These are phyloP conservation scores for Rhipidura dahli DNA, from an alignment of 2,113 vertebrate genomes.

Conservation along the genomic window DNA sequence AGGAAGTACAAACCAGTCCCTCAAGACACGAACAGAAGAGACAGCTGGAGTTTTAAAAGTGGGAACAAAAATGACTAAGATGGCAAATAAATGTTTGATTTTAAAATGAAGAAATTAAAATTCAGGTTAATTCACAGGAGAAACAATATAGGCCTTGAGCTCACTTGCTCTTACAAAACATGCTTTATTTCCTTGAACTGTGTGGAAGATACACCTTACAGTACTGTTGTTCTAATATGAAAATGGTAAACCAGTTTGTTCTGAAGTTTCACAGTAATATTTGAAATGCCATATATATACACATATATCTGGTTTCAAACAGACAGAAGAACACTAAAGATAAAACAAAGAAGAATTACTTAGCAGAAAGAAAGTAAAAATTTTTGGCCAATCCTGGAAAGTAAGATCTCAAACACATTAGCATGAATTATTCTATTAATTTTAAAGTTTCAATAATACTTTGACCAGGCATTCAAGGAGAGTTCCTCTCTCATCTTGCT, in stretches of 20 bases:
- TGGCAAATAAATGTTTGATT: constrained; percentile 37
- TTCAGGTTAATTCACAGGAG: constrained; percentile 32
- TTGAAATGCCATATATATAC: background rate
- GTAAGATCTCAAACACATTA: background rate
- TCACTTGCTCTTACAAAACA: background rate
- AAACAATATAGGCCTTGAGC: background rate
- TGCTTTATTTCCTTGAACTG: background rate
- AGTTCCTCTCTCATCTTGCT: background rate
- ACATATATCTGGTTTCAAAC: background rate
- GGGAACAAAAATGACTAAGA: constrained; percentile 68
- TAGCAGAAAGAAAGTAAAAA: background rate
- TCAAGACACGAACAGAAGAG: constrained; percentile 75
- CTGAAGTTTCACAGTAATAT: background rate
- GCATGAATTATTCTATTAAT: background rate
- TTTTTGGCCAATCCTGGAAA: background rate
- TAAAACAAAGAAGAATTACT: background rate
- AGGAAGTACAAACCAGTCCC: constrained; percentile 76
- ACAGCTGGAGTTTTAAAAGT: constrained; percentile 89
- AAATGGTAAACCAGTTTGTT: background rate
- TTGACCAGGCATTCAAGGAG: background rate
- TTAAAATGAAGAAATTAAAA: constrained; percentile 27
- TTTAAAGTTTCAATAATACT: background rate
- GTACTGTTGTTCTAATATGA: background rate
- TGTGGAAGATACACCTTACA: background rate
- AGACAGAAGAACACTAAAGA: constrained; percentile 66